Base-by-base conservation (phyloP, 2,797 vertebrate species). In the Hozukius guyotensis region DNA sequence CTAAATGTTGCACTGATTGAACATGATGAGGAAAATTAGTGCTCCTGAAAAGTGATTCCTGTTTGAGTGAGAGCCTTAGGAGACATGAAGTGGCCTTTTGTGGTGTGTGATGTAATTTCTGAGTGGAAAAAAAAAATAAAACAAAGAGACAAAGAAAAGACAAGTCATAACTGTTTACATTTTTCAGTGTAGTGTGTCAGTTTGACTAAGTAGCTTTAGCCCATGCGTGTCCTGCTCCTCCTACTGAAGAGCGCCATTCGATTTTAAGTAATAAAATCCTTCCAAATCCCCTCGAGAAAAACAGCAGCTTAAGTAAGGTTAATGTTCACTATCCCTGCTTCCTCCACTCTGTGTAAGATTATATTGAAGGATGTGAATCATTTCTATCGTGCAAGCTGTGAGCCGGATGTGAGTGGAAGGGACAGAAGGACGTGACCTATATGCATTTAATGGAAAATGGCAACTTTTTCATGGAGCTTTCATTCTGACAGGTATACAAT, bases 281-380 rank as follows among this genome's bases (percentile, higher is more conserved):
- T 84, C 74, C 85, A 89, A 90, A 91, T 94, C 87, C 88, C 89
- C 83, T 81, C 0, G 52, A 90, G 90, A 82, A 88, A 92, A 92
- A 92, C 88, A 85, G 79, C 80, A 82, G 87, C 87, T 92, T 90
- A 90, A 88, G 80, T 71, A 72, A 92, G 84, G 82, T 83, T 88
- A 91, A 88, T 85, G 88, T 88, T 91, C 71, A 22, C 75, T 75
- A 75, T 68, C 27, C 78, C 75, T 63, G 69, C 82, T 85, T 86
- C 75, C 82, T 88, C 66, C 75, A 72, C 77, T 83, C 73, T 42
- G 53, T 73, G 72, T 69, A 53, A 79, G 82, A 92, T 90, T 89
- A 83, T 78, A 78, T 20, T 77, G 75, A 32, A 85, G 76, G 75
- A 80, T 73, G 56, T 83, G 76, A 88, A 85, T 84, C 75, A 85